Base-by-base conservation (phyloP, 2,797 vertebrate species). In the Geotrypetes seraphini region DNA sequence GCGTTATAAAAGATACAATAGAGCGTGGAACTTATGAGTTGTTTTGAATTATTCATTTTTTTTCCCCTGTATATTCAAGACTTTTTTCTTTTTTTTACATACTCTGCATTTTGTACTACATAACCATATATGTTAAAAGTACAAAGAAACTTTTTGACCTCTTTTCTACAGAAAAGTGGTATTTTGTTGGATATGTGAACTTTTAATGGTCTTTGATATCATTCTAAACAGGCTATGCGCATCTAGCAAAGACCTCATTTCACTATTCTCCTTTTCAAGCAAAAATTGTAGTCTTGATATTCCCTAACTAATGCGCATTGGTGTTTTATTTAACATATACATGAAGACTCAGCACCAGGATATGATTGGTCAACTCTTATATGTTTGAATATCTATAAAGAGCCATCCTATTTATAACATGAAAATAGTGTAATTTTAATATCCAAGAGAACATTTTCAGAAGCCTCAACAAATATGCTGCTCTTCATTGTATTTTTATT, bases 21-120 rank as follows among this genome's bases (percentile, higher is more conserved):
- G 69, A 66, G 62, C 75, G 68, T 68, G 79, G 81, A 84, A 89
- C 82, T 88, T 86, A 79, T 69, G 78, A 84, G 78, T 78, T 85
- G 83, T 86, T 79, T 81, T 95, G 91, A 95, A 97, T 96, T 91
- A 97, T 97, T 96, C 88, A 92, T 92, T 78, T 82, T 58, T n/a
- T 66, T 81, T 80, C 82, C 75, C 78, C 80, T 84, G 81, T 89
- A 86, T 81, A 79, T 87, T 85, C 73, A 84, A 79, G 65, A 67
- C 75, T 80, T 79, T 84, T n/a, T n/a, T n/a, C n/a, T n/a, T n/a
- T n/a, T n/a, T n/a, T 42, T 79, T 82, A 83, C 73, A 69, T 79
- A 80, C 77, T 83, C 79, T 78, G 79, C 81, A 81, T 84, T 85
- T 78, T 73, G 64, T 74, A 75, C 69, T 66, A 81, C 79, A 78